phyloP scores from a whole-genome alignment of 2,888 invertebrate genomes.

The Drosophila emarginata region DNA sequence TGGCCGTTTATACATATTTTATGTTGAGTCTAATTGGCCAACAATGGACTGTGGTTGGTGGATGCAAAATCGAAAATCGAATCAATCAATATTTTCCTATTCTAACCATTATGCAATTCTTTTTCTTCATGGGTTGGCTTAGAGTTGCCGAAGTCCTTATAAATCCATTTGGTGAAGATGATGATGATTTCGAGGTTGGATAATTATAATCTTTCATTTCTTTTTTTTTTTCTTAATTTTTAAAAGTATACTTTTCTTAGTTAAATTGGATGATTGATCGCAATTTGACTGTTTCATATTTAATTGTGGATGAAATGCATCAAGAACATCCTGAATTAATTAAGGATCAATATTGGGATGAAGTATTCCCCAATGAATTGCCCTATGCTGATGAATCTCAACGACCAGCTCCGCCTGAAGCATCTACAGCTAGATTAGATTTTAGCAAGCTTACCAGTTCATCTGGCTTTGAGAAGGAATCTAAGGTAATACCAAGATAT shows the following conservation, averaged over 20 bases:
- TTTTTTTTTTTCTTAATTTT: not conserved
- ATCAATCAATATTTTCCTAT: constrained; percentile 93
- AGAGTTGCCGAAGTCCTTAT: constrained; percentile 95
- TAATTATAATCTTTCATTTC: no score
- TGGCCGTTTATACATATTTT: constrained; percentile 94
- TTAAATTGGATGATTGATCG: constrained; percentile 95
- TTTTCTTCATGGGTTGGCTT: constrained; percentile 94
- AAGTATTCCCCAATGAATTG: constrained; percentile 90
- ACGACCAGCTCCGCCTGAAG: constrained; percentile 90
- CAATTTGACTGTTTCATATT: constrained; percentile 90
- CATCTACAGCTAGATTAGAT: constrained; percentile 91
- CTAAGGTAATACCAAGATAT: not conserved
- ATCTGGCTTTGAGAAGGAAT: not conserved
- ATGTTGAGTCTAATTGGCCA: constrained; percentile 92
- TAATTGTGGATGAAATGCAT: constrained; percentile 97
- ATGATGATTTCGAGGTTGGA: constrained; percentile 91
- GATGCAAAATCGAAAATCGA: constrained; percentile 79
- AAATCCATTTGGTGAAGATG: constrained; percentile 95
- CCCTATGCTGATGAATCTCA: constrained; percentile 91
- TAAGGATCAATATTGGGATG: constrained; percentile 95
- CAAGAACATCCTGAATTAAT: constrained; percentile 94
- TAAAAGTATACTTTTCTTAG: constrained; percentile 78
- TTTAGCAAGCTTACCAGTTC: not conserved
- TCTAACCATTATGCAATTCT: constrained; percentile 93
- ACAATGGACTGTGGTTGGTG: constrained; percentile 88